Conservation (phyloP, 2,113 vertebrate species). For the Dicentrarchus labrax region DNA sequence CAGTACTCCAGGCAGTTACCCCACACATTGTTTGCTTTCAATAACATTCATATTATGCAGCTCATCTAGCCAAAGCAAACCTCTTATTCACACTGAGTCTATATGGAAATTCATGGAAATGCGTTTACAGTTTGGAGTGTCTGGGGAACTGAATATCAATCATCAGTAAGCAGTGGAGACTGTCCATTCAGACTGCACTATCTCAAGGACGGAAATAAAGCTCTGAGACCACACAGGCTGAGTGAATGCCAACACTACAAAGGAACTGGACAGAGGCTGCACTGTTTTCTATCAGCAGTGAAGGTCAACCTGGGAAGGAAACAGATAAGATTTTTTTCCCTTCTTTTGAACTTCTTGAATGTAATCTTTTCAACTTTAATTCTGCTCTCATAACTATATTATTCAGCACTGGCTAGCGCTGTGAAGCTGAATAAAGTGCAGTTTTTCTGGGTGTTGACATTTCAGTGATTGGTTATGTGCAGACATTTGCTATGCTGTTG, state of each 20-base stretch:
- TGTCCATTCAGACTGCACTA: conserved; percentile 70
- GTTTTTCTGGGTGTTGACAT: conserved; percentile 50
- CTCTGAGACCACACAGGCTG: conserved; percentile 60
- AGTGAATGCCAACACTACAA: conserved; percentile 70
- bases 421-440: conserved; percentile 39
- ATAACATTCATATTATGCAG: conserved; percentile 83
- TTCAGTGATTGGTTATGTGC: conserved; percentile 51
- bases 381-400: conserved; percentile 44
- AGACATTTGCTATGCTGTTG: conserved; percentile 48
- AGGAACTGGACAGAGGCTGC: conserved; percentile 65
- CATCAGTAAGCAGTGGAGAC: conserved; percentile 73
- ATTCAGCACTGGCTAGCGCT: conserved; percentile 12
- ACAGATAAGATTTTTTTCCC: conserved; percentile 41
- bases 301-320: conserved; percentile 71
- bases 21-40: conserved; percentile 78
- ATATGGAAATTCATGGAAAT: conserved; percentile 84
- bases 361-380: conserved; percentile 60
- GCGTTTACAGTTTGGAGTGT: conserved; percentile 76
- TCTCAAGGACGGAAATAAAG: conserved; percentile 72
- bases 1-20: conserved; percentile 68
- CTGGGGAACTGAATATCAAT: conserved; percentile 83
- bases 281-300: conserved; percentile 62
- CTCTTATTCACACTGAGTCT: conserved; percentile 79
- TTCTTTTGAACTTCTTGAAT: conserved; percentile 56
- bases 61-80: conserved; percentile 80